Base-by-base conservation (phyloP, 1,140 invertebrate species). In the Metopolophium dirhodum region DNA sequence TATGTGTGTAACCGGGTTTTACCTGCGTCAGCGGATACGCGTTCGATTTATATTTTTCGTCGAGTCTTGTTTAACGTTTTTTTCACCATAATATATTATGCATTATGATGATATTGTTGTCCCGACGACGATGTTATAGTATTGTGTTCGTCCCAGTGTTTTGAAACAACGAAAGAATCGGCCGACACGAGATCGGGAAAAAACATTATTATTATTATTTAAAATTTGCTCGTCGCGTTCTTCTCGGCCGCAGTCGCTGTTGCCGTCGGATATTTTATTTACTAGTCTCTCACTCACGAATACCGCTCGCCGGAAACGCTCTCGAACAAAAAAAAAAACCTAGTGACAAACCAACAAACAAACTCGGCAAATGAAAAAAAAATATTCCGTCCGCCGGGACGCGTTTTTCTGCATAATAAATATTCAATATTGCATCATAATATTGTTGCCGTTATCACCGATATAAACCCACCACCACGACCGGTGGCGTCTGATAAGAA, bases 371-470 rank as follows among this genome's bases (percentile, higher is more conserved):
- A 77, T n/a, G n/a, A n/a, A n/a, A 77, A 77, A 68, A 30, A 77
- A 77, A n/a, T 18, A 77, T 18, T n/a, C 30, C n/a, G 30, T n/a
- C 30, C 61, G 6, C 6, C 22, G 30, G 26, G 14, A n/a, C n/a
- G 30, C 61, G 61, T 77, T 77, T 77, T 77, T 77, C 61, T 77
- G 61, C 61, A 77, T 77, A 77, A 77, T 77, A 77, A 77, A 77
- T 77, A 77, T 77, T n/a, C 30, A 18, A n/a, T 77, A 77, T 77
- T 77, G 61, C 61, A 77, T 77, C 61, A 77, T 77, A 77, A 77
- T 77, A 77, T 68, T 68, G 61, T 77, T 77, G n/a, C n/a, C 14
- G 30, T 77, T 77, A n/a, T 77, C 61, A 77, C 14, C 61, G n/a
- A 77, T 77, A 77, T 77, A 77, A n/a, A 77, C 61, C 41, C 41